phyloP scores from a whole-genome alignment of 2,797 vertebrate species.

The Octomys mimax region DNA sequence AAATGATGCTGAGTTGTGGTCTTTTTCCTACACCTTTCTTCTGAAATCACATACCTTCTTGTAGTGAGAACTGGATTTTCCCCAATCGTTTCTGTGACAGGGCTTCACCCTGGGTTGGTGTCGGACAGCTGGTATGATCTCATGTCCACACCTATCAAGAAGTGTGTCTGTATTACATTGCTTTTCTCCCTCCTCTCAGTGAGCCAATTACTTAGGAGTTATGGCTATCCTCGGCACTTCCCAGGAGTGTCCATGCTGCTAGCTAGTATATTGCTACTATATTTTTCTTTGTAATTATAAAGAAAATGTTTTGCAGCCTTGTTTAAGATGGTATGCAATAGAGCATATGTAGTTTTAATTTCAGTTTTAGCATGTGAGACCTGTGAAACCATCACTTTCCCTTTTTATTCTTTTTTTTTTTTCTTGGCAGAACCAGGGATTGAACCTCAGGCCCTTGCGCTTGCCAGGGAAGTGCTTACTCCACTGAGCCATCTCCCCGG shows the following conservation, averaged over 20 bases:
- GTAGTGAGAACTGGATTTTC: background rate
- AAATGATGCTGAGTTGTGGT: background rate
- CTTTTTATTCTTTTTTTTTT: no score
- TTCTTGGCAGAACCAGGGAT: no score
- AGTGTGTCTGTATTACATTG: no score
- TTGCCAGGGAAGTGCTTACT: no score
- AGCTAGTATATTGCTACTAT: background rate
- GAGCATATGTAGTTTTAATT: background rate
- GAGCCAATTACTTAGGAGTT: background rate
- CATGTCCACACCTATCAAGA: rapidly evolving
- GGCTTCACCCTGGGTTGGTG: background rate
- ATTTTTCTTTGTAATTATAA: conserved; percentile 15
- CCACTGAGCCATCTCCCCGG: no score
- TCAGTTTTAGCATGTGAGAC: background rate
- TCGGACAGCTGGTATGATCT: background rate
- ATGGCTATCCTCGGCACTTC: background rate
- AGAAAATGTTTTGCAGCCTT: background rate
- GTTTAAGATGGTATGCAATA: conserved; percentile 2
- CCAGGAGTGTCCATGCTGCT: background rate
- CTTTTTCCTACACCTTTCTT: background rate
- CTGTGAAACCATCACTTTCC: background rate
- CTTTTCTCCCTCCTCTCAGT: background rate
- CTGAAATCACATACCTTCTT: background rate
- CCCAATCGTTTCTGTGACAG: background rate
- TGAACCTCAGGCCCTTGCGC: no score